A percentile compares a stretch with the other conserved stretches of the same genome.
phyloP scores from a whole-genome alignment of 2,888 invertebrate species.

The Galeruca laticollis region DNA sequence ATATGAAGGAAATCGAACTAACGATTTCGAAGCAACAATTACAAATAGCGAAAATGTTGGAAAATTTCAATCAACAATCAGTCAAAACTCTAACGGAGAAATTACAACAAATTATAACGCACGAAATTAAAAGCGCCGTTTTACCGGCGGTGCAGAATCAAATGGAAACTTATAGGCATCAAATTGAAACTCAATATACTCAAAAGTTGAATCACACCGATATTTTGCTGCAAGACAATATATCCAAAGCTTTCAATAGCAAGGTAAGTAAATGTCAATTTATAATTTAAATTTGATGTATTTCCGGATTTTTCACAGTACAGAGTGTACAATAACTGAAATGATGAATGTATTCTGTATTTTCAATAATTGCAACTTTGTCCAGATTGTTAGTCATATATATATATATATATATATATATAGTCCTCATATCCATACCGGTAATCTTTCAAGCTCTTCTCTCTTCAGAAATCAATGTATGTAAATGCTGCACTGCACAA shows the following conservation, averaged over 20 bases:
- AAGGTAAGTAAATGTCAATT: constrained; percentile 72
- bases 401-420: too few species aligned
- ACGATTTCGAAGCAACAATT: constrained; percentile 63
- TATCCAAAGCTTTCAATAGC: constrained; percentile 82
- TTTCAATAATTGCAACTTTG: too few species aligned
- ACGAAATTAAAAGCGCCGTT: constrained; percentile 70
- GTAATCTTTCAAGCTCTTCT: too few species aligned
- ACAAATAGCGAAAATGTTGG: constrained; percentile 63
- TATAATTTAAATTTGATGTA: too few species aligned
- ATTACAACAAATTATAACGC: constrained; percentile 70
- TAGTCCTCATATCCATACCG: too few species aligned
- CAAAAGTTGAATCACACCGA: constrained; percentile 81
- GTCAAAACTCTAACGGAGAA: constrained; percentile 65
- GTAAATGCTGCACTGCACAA: too few species aligned
- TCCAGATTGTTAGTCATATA: too few species aligned
- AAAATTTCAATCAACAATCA: constrained; percentile 69
- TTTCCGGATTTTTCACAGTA: too few species aligned
- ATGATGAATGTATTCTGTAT: too few species aligned
- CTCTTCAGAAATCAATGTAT: too few species aligned
- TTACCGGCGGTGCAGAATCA: constrained; percentile 74
- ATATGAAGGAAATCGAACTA: constrained; percentile 61
- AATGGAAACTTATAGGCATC: constrained; percentile 80
- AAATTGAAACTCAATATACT: constrained; percentile 80
- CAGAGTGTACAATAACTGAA: too few species aligned
- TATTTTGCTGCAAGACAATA: constrained; percentile 81